A percentile compares a stretch with the other conserved stretches of the same genome.
phyloP scores from a whole-genome alignment of 2,888 invertebrate genomes.

The Xanthorhoe designata region DNA sequence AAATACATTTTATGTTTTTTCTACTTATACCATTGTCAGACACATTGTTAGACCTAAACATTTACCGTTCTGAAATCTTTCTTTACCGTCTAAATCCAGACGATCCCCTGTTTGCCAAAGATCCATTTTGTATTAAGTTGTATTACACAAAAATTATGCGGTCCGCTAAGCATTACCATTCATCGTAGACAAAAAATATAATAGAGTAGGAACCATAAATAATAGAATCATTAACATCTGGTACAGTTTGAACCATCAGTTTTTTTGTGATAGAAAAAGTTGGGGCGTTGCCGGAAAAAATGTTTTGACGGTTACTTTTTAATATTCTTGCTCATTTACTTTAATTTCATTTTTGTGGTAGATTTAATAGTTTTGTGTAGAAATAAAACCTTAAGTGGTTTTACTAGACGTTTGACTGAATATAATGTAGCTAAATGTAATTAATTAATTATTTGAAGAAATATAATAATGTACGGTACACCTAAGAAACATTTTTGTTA shows the following conservation, averaged over 20 bases:
- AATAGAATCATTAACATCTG: conserved; percentile 85
- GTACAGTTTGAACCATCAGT: conserved; percentile 75
- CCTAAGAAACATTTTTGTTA: too few species aligned
- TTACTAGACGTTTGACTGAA: not conserved
- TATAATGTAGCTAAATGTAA: not conserved
- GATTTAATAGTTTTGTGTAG: conserved; percentile 7
- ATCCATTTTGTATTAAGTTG: conserved; percentile 25
- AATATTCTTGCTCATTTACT: conserved; percentile 53
- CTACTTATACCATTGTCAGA: too few species aligned
- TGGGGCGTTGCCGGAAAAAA: conserved; percentile 70
- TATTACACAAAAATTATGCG: conserved; percentile 44
- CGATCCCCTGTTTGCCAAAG: conserved; percentile 25
- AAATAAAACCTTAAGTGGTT: not conserved
- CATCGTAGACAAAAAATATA: conserved; percentile 53
- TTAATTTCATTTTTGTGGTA: conserved; percentile 17
- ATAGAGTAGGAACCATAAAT: conserved; percentile 77
- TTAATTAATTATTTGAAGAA: too few species aligned
- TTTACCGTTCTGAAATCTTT: not conserved
- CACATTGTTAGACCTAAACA: too few species aligned
- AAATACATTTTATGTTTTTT: too few species aligned
- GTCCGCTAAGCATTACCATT: conserved; percentile 45
- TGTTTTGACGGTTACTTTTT: conserved; percentile 77
- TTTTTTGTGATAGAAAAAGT: conserved; percentile 59
- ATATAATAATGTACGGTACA: too few species aligned
- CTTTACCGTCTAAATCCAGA: conserved; percentile 6